Base-by-base conservation (phyloP, 2,888 invertebrate genomes). In the Epirrita christyi region DNA sequence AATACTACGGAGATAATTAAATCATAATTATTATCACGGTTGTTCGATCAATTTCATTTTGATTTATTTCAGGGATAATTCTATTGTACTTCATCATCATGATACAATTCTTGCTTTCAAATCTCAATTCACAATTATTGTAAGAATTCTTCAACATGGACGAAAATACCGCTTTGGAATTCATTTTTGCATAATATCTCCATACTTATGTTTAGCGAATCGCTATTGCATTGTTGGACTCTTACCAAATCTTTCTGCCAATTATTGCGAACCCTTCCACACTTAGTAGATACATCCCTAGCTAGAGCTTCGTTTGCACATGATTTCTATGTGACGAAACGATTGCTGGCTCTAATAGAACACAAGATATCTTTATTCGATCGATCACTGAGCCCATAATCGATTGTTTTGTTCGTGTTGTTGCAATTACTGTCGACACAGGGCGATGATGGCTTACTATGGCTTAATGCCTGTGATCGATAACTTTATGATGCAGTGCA, bases 251-350 rank as follows among this genome's bases (percentile, higher is more conserved):
- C 55, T 48, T 47, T 44, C 41, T 67, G 71, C 70, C 67, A 71
- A 69, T 58, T 59, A 55, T 61, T 67, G 48, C 62, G 27, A 47
- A 43, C 41, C 54, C 57, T 55, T 58, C 53, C 62, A 62, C 58
- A 63, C 55, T 54, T 68, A 55, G 56, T 56, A 63, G 63, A 70
- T 59, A 61, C 63, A 63, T 67, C 69, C 64, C 68, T 68, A 21
- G 4, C n/a, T n/a, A 66, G 65, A 62, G 61, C 64, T 48, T 49
- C 15, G n/a, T 32, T 34, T 34, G 62, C 49, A 60, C 46, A 21
- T 46, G 47, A 57, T 51, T 74, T 72, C 73, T 68, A 71, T 44
- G 60, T 75, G 70, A 72, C 60, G 71, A 64, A 75, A 73, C 55
- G 62, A 58, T 62, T 66, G 63, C 64, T 64, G 59, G 59, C 61